Percentiles rank a stretch among this genome's conserved stretches.
Evolutionary conservation across 2,113 vertebrate species (phyloP).

Genomic region (Bubo bubo): DNA sequence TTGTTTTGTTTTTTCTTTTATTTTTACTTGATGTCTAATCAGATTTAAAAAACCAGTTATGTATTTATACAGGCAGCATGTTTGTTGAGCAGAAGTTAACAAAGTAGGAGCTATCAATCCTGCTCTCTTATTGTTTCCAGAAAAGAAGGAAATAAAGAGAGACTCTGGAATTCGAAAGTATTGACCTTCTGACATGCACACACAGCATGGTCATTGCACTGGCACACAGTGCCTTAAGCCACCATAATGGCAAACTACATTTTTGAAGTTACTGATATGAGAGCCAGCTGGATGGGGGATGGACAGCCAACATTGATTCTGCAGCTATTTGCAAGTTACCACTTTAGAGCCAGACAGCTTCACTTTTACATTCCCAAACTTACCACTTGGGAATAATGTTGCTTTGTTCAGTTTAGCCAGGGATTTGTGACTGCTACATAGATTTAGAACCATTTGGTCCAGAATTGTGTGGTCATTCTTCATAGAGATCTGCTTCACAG

Average conservation of each 20-base stretch:
- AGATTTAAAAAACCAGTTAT: not conserved
- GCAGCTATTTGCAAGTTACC: conserved; percentile 50
- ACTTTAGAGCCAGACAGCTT: conserved; percentile 39
- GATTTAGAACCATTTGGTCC: conserved; percentile 20
- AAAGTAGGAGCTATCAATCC: conserved; percentile 70
- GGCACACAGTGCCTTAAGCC: conserved; percentile 71
- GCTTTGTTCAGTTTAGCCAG: conserved; percentile 37
- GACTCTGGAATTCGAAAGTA: conserved; percentile 68
- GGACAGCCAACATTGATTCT: conserved; percentile 32
- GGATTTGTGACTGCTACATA: conserved; percentile 42
- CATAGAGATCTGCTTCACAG: conserved; percentile 26
- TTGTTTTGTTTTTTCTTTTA: not conserved
- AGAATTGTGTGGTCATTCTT: conserved; percentile 32
- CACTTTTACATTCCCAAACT: conserved; percentile 52
- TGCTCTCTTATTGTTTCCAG: conserved; percentile 62
- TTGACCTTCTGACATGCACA: conserved; percentile 72
- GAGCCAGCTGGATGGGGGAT: conserved; percentile 57
- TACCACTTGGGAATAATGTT: conserved; percentile 48
- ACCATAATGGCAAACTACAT: conserved; percentile 54
- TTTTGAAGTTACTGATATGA: conserved; percentile 70
- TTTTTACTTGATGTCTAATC: not conserved
- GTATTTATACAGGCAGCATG: conserved; percentile 8
- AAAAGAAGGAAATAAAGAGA: conserved; percentile 70
- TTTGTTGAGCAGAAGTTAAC: conserved; percentile 71
- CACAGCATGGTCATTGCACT: conserved; percentile 66